A percentile compares a stretch with the other conserved stretches of the same genome.
These are phyloP conservation scores for Hippocampus kuda DNA, from an alignment of 2,797 vertebrate species.

Conservation along the genomic window DNA sequence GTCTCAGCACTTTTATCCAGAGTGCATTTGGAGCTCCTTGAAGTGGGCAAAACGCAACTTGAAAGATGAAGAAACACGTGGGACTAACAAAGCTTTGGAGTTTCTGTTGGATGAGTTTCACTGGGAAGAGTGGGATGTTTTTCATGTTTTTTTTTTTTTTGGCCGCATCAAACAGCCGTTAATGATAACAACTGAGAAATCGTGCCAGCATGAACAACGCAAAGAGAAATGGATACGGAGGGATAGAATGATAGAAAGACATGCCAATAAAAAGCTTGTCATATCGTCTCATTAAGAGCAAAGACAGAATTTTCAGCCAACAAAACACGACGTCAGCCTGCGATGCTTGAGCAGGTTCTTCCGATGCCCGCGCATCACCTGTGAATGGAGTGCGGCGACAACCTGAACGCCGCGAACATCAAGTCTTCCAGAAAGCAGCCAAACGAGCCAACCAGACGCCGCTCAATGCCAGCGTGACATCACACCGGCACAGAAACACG, in stretches of 20 bases:
- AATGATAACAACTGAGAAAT: not conserved
- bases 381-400: slow-evolving; percentile 15
- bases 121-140: not conserved
- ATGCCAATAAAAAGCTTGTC: not conserved
- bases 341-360: slow-evolving; percentile 13
- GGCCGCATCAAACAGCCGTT: not conserved
- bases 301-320: slow-evolving; percentile 6
- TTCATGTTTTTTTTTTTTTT: not conserved
- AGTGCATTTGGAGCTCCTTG: no score
- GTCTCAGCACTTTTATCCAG: no score
- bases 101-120: not conserved
- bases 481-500: slow-evolving; percentile 23
- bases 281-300: not conserved
- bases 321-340: slow-evolving; percentile 13
- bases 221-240: not conserved
- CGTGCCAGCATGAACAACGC: not conserved
- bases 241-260: not conserved
- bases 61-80: not conserved
- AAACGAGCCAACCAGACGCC: slow-evolving; percentile 29
- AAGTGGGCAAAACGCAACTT: not conserved
- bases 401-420: slow-evolving; percentile 21
- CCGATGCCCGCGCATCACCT: slow-evolving; percentile 16
- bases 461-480: slow-evolving; percentile 28
- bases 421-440: slow-evolving; percentile 48
- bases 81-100: not conserved